Conservation (phyloP, 2,888 invertebrate species). For the Hydroisotoma schaefferi region DNA sequence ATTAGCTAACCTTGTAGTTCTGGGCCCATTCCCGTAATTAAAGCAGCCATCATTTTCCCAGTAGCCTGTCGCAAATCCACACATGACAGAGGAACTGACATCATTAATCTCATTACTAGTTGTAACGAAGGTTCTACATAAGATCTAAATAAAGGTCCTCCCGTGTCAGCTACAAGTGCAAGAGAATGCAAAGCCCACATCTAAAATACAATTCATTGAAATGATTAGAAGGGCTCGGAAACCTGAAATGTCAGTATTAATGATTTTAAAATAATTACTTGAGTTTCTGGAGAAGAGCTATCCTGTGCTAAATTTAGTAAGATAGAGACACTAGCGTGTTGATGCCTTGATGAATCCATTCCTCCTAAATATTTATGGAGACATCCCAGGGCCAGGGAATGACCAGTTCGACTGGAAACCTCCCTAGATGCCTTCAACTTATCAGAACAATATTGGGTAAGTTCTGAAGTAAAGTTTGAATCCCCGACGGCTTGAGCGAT, state of each 20-base stretch:
- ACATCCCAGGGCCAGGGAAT: conserved; percentile 91
- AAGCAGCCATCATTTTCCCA: conserved; percentile 85
- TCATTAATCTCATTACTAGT: conserved; percentile 79
- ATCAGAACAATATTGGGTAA: conserved; percentile 86
- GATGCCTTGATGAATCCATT: conserved; percentile 90
- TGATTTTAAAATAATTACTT: too few species aligned
- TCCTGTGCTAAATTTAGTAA: conserved; percentile 91
- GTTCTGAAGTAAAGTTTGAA: conserved; percentile 79
- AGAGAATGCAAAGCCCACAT: conserved; percentile 96
- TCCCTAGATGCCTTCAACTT: conserved; percentile 80
- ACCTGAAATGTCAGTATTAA: not conserved
- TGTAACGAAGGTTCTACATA: conserved; percentile 94
- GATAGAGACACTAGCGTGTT: conserved; percentile 91
- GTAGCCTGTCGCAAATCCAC: conserved; percentile 91
- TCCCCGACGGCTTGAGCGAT: conserved; percentile 86
- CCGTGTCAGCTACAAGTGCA: conserved; percentile 92
- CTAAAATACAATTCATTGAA: conserved; percentile 52
- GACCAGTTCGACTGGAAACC: conserved; percentile 79
- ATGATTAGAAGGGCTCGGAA: not conserved
- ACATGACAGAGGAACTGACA: conserved; percentile 83
- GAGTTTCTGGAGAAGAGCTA: conserved; percentile 86
- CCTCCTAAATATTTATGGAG: conserved; percentile 93
- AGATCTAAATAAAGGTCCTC: conserved; percentile 97
- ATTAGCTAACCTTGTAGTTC: conserved; percentile 75
- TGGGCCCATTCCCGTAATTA: conserved; percentile 97